Evolutionary conservation across 2,888 invertebrate genomes (phyloP), one percentile per base, ranked within the genome.

Genomic region (Standfussiana lucernea): DNA sequence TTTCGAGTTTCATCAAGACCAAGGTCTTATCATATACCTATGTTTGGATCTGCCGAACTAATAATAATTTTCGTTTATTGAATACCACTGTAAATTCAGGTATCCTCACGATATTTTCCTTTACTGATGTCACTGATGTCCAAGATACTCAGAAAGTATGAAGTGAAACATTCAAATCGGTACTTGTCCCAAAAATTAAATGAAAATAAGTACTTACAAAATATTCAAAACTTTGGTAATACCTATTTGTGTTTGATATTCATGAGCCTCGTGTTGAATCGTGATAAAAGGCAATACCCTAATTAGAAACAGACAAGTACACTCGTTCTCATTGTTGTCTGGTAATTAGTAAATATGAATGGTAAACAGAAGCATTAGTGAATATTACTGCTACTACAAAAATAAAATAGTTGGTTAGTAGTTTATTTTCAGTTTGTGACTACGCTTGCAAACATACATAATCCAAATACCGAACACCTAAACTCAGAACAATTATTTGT

Each of bases 221-320:
- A 18, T 75, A 71, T 64, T 72, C 59, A 47, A 45, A 37, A 77
- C 72, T 77, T 71, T 65, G 32, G 45, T 65, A 65, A 78, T 79
- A 70, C 56, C 32, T 61, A 75, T 79, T 64, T 15, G 35, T 78
- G 28, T 74, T 85, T 75, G 24, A 69, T 77, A 89, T 84, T 82
- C 72, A 80, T 83, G 74, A 83, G 62, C 18, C 50, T n/a, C 65
- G 62, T 81, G 86, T 85, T 89, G 85, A 87, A 84, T 86, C 45
- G 69, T 47, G 40, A 86, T 79, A 86, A 78, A 87, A 88, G 88
- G 86, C 89, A 90, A 91, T 89, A 88, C 79, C 89, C 89, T 87
- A 88, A 84, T 89, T 91, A 83, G 70, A 85, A 80, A 80, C 72
- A 85, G 76, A 72, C 70, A 73, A 70, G 69, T 76, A 80, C 66